Percentiles rank a stretch among this genome's conserved stretches.
Conservation (phyloP, 2,113 vertebrate species). For the Columbina picui region DNA sequence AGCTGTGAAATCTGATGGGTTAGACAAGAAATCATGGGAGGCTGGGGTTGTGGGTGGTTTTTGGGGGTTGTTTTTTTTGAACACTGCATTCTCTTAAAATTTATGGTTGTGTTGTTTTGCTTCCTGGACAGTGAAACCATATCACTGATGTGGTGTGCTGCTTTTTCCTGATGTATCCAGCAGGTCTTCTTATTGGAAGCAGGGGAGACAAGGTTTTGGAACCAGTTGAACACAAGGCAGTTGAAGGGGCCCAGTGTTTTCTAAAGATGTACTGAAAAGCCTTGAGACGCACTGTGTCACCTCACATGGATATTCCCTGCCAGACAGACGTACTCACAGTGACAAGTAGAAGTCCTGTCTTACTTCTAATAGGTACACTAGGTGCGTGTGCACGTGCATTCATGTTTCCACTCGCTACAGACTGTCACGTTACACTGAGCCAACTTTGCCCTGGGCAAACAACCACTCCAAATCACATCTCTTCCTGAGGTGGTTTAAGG, state of each 20-base stretch:
- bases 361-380: no score
- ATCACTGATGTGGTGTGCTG: not conserved
- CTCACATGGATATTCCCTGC: not conserved
- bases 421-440: accelerated
- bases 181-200: not conserved
- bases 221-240: not conserved
- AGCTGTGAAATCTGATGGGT: not conserved
- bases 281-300: not conserved
- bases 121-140: not conserved
- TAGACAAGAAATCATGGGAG: not conserved
- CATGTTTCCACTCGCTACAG: accelerated
- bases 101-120: not conserved
- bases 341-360: not conserved
- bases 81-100: not conserved
- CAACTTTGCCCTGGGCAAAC: not conserved
- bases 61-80: not conserved
- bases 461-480: accelerated
- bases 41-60: not conserved
- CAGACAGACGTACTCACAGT: not conserved
- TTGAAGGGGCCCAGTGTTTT: not conserved
- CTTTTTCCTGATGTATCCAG: not conserved
- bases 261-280: not conserved
- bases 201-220: not conserved
- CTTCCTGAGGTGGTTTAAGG: not conserved
- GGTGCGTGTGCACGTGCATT: accelerated